Base-by-base conservation (phyloP, 2,888 invertebrate genomes). In the Xylota sylvarum region DNA sequence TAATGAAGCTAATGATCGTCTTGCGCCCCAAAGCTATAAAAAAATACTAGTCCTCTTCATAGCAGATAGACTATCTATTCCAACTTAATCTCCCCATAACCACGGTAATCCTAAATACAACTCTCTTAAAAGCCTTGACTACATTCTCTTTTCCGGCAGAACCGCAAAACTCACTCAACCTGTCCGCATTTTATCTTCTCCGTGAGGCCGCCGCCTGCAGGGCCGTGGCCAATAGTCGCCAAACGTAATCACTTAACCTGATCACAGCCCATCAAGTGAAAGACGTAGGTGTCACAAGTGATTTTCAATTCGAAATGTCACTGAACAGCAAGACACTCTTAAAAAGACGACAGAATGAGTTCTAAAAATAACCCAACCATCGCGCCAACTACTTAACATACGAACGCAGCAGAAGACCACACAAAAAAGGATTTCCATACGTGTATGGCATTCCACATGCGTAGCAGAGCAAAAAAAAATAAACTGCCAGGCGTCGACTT, bases 401-500 rank as follows among this genome's bases (percentile, higher is more conserved):
- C 35, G 9, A 35, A 35, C 2, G 9, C 35, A 2, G 5, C 43
- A 10, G 43, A 65, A 65, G 58, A 72, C 50, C 78, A 32, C 72
- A 58, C 52, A 55, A 43, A 62, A 62, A 67, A 35, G 40, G 19
- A 62, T 48, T 17, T 56, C 74, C 46, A 76, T 56, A 46, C 52
- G 65, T 27, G 48, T 37, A 23, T 27, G 37, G 55, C 72, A 73
- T 83, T 83, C 72, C 72, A 62, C 60, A 67, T 83, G 72, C 78
- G 65, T 78, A 58, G 52, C 78, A 67, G 35, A 52, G 27, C 52
- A 60, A 78, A 73, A 78, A n/a, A n/a, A n/a, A n/a, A n/a, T n/a
- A n/a, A 83, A 67, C 65, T 14, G 65, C 58, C n/a, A 73, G 83
- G 83, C 83, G 83, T 83, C 78, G 56, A 30, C 58, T 79, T 83